A percentile compares a stretch with the other conserved stretches of the same genome.
phyloP scores from a whole-genome alignment of 2,888 invertebrate genomes.

The Bibio marci region DNA sequence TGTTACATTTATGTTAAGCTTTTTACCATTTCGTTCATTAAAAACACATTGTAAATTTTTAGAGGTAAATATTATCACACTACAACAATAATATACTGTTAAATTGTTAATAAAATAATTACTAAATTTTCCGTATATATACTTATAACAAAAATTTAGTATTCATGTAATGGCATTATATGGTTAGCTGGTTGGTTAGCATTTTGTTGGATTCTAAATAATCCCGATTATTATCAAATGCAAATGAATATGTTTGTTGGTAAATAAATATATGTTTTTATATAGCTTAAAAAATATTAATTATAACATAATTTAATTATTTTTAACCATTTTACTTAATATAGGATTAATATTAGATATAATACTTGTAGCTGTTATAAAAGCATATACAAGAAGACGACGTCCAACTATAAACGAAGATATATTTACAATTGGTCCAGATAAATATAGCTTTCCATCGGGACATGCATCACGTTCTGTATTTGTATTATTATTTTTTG shows the following conservation, averaged over 20 bases:
- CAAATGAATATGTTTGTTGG: conserved; percentile 72
- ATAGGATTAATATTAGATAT: conserved; percentile 69
- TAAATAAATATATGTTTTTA: neutral
- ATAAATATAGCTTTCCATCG: conserved; percentile 84
- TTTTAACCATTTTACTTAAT: conserved; percentile 21
- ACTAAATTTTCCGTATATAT: neutral
- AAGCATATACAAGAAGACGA: conserved; percentile 59
- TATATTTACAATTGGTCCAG: conserved; percentile 57
- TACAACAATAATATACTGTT: neutral
- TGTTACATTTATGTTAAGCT: conserved; percentile 18
- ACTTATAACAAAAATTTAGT: conserved; percentile 29
- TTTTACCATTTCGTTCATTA: conserved; percentile 19
- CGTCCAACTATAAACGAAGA: conserved; percentile 56
- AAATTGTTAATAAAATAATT: neutral
- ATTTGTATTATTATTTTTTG: conserved; percentile 56
- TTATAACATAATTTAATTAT: conserved; percentile 4
- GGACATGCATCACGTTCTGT: conserved; percentile 81
- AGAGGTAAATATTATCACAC: conserved; percentile 12
- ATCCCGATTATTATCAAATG: conserved; percentile 51
- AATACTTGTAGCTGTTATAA: conserved; percentile 53
- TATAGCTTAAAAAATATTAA: too few relatives aligned
- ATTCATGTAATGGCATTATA: conserved; percentile 76
- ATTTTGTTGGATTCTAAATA: conserved; percentile 59
- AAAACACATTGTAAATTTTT: conserved; percentile 21
- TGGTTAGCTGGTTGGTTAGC: conserved; percentile 67